A percentile compares a stretch with the other conserved stretches of the same genome.
These are phyloP conservation scores for Lordiphosa collinella DNA, from an alignment of 1,140 invertebrate species.

Conservation along the genomic window DNA sequence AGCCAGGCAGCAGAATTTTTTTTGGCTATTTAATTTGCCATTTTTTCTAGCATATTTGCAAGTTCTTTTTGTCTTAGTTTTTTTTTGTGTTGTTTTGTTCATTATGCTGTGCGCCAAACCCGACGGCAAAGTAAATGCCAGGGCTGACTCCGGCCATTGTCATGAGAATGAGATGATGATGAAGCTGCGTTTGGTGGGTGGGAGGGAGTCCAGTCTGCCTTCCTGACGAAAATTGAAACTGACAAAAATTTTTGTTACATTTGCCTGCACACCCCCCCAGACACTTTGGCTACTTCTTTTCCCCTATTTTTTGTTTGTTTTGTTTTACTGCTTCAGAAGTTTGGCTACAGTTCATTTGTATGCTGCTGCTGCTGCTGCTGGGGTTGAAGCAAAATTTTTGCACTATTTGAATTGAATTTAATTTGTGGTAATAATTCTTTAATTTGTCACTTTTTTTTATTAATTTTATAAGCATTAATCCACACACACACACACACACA, in stretches of 20 bases:
- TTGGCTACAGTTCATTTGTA: slow-evolving; percentile 72
- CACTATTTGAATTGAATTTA: slow-evolving; percentile 11
- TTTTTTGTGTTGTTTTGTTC: slow-evolving; percentile 42
- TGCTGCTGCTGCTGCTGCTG: no score
- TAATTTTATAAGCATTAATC: slow-evolving; percentile 41
- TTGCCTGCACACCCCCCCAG: slow-evolving; percentile 46
- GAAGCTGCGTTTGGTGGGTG: slow-evolving; percentile 10
- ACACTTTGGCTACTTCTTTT: slow-evolving; percentile 38
- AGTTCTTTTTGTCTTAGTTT: slow-evolving; percentile 20
- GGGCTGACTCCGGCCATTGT: slow-evolving; percentile 63
- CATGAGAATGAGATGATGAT: slow-evolving; percentile 27
- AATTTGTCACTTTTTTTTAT: slow-evolving; percentile 4
- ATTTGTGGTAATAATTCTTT: neutral
- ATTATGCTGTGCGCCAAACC: slow-evolving; percentile 67
- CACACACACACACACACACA: slow-evolving; percentile 13
- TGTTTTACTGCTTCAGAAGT: slow-evolving; percentile 59
- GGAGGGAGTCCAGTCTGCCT: slow-evolving; percentile 5
- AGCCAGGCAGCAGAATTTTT: slow-evolving; percentile 44
- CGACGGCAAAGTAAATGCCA: slow-evolving; percentile 76
- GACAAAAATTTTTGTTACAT: slow-evolving; percentile 78
- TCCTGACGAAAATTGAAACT: slow-evolving; percentile 73
- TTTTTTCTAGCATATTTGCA: slow-evolving; percentile 68
- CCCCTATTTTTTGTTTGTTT: slow-evolving; percentile 54
- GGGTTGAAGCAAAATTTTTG: no score
- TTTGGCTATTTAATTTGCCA: slow-evolving; percentile 74